A percentile compares a stretch with the other conserved stretches of the same genome.
phyloP scores from a whole-genome alignment of 2,113 vertebrate genomes.

The Phrynosoma blainvillii region DNA sequence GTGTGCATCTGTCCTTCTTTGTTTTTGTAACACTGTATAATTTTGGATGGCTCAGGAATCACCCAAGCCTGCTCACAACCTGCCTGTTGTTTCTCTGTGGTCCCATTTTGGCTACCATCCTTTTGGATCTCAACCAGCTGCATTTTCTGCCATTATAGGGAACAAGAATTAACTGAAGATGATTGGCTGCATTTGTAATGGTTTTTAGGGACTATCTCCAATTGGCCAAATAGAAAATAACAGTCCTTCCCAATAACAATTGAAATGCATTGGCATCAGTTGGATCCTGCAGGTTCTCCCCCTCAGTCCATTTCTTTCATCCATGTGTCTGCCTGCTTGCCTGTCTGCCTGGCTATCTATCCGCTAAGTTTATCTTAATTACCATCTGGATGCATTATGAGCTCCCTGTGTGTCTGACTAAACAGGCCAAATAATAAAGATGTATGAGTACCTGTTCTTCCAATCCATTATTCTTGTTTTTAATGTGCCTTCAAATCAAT shows the following conservation, averaged over 20 bases:
- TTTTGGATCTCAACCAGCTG: not conserved
- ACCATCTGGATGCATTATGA: not conserved
- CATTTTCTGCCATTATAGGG: not conserved
- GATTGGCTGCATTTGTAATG: not conserved
- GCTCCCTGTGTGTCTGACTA: not conserved
- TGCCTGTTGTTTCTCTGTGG: not conserved
- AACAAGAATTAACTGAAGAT: conserved; percentile 2
- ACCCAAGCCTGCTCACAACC: not conserved
- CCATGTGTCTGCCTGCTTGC: too few species aligned
- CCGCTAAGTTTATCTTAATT: not conserved
- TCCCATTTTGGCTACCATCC: not conserved
- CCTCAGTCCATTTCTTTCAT: not conserved
- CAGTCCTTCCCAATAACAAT: not conserved
- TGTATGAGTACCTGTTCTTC: not conserved
- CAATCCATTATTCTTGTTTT: not conserved
- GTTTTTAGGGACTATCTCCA: conserved; percentile 8
- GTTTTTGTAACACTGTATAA: not conserved
- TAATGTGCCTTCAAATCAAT: too few species aligned
- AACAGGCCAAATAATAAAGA: not conserved
- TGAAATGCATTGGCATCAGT: not conserved
- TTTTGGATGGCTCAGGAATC: not conserved
- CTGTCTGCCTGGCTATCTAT: not conserved
- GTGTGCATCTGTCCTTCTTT: not conserved
- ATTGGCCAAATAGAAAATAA: not conserved
- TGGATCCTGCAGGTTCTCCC: not conserved